Evolutionary conservation across 2,113 vertebrate species (phyloP).

Genomic region (Etia nguti): DNA sequence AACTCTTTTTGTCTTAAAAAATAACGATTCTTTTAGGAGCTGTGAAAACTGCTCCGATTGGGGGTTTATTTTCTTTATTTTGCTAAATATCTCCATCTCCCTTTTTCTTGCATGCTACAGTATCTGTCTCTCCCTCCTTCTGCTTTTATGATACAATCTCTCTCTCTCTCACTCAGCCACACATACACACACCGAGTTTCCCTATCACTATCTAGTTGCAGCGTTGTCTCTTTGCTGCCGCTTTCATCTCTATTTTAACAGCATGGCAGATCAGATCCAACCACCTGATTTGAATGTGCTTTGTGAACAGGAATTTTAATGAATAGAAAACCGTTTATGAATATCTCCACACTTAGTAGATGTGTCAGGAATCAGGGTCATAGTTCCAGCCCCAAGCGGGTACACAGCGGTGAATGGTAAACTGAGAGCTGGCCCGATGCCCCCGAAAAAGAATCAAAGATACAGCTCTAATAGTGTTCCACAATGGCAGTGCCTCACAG

Average conservation of each 20-base stretch:
- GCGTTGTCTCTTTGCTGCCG: slow-evolving; percentile 16
- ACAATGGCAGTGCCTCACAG: not conserved
- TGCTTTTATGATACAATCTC: slow-evolving; percentile 8
- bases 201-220: not conserved
- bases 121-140: not conserved
- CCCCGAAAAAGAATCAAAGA: slow-evolving; percentile 19
- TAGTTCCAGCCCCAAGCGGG: not conserved
- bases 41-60: not conserved
- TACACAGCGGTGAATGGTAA: not conserved
- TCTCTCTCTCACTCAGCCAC: not conserved
- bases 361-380: slow-evolving; percentile 15
- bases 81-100: not conserved
- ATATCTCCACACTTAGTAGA: slow-evolving; percentile 5
- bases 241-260: slow-evolving; percentile 39
- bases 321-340: slow-evolving; percentile 17
- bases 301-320: slow-evolving; percentile 35
- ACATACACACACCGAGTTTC: not conserved
- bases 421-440: not conserved
- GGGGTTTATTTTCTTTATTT: not conserved
- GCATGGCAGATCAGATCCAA: slow-evolving; percentile 25
- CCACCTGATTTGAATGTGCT: slow-evolving; percentile 31
- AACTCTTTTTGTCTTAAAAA: not conserved
- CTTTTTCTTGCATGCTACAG: not conserved
- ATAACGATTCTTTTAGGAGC: not conserved
- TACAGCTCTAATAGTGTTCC: not conserved